A percentile compares a stretch with the other conserved stretches of the same genome.
Conservation (phyloP, 2,797 vertebrate species). For the Argyrosomus regius region DNA sequence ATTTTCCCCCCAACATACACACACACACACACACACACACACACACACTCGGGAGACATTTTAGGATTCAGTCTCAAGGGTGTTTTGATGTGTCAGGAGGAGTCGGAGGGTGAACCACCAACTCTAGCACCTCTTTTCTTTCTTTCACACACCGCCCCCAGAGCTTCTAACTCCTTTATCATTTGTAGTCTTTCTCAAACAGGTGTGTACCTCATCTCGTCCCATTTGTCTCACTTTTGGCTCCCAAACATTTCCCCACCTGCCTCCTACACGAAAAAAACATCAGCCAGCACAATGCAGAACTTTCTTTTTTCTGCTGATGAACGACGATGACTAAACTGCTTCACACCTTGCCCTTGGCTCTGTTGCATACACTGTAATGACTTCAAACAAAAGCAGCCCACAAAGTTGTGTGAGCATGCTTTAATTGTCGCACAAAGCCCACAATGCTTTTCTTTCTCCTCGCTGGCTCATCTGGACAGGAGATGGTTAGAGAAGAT, state of each 20-base stretch:
- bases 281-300: constrained; percentile 3
- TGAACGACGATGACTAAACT: constrained; percentile 44
- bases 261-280: background rate
- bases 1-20: background rate
- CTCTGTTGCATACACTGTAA: constrained; percentile 44
- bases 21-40: background rate
- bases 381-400: constrained; percentile 55
- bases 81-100: too few species aligned
- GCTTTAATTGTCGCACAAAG: constrained; percentile 43
- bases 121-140: background rate
- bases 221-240: constrained; percentile 53
- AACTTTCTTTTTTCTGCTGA: constrained; percentile 35
- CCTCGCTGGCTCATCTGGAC: constrained; percentile 10
- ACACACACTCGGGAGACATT: background rate
- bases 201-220: constrained; percentile 51
- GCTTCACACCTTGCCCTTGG: constrained; percentile 52
- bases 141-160: background rate
- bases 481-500: constrained; percentile 22
- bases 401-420: constrained; percentile 24
- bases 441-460: constrained; percentile 33
- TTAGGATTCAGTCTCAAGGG: background rate
- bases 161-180: background rate
- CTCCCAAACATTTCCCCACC: constrained; percentile 3
- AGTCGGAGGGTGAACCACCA: too few species aligned
- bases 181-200: constrained; percentile 26